Percentiles rank a stretch among this genome's conserved stretches.
Conservation (phyloP, 2,888 invertebrate genomes). For the Stictocephala bisonia region DNA sequence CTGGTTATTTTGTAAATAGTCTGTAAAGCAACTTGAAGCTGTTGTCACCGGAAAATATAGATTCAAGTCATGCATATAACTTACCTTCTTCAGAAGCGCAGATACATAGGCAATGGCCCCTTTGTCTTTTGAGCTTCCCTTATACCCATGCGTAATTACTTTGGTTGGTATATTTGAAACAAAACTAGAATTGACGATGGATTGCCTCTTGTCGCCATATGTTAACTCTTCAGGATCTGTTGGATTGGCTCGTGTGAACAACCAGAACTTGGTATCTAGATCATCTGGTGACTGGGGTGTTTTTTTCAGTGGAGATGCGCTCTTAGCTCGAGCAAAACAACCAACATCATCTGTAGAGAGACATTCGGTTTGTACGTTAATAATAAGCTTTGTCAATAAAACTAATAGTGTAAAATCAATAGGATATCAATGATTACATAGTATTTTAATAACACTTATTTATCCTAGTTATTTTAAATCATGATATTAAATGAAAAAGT, state of each 20-base stretch:
- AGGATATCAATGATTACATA: too few species aligned
- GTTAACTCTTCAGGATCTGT: slow-evolving; percentile 64
- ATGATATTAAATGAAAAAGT: too few species aligned
- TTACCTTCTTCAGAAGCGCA: slow-evolving; percentile 68
- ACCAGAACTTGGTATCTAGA: slow-evolving; percentile 68
- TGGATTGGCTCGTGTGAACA: slow-evolving; percentile 64
- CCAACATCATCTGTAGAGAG: slow-evolving; percentile 67
- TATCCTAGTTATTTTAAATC: not conserved
- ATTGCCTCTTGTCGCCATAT: slow-evolving; percentile 67
- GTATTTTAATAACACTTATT: not conserved
- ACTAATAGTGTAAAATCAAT: slow-evolving; percentile 9
- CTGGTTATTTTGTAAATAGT: too few species aligned
- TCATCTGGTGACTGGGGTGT: slow-evolving; percentile 69
- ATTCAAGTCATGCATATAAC: too few species aligned
- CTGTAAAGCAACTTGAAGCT: slow-evolving; percentile 16
- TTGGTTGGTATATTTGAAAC: slow-evolving; percentile 66
- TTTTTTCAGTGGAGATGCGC: slow-evolving; percentile 68
- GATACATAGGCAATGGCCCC: slow-evolving; percentile 66
- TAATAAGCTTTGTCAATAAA: slow-evolving; percentile 1
- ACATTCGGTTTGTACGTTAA: slow-evolving; percentile 38
- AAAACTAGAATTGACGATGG: slow-evolving; percentile 66
- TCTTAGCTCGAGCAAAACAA: slow-evolving; percentile 67
- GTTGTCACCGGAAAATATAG: too few species aligned
- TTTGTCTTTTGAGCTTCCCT: slow-evolving; percentile 68
- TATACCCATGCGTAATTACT: slow-evolving; percentile 70